These are phyloP conservation scores for Sinopyrophorus schimmeli DNA, from an alignment of 2,888 invertebrate species.

Conservation along the genomic window DNA sequence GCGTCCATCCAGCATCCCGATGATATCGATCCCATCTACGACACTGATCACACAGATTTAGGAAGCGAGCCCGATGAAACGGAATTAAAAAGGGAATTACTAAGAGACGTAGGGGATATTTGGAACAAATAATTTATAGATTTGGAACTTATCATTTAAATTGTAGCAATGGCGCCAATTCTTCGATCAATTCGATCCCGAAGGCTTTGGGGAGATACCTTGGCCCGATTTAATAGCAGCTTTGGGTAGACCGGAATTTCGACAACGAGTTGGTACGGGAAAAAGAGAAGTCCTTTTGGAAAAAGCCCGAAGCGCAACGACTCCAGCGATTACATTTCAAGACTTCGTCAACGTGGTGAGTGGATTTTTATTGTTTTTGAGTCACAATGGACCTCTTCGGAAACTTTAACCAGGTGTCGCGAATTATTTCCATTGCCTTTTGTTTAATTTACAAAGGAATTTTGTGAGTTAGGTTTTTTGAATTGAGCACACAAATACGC, in stretches of 20 bases:
- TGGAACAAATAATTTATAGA: neutral
- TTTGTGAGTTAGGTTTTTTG: too few relatives aligned
- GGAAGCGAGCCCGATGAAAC: constrained; percentile 80
- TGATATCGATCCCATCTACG: constrained; percentile 59
- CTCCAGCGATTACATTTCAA: constrained; percentile 86
- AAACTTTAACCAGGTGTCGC: too few relatives aligned
- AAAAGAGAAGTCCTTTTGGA: constrained; percentile 66
- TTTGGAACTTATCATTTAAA: neutral
- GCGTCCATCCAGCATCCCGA: constrained; percentile 60
- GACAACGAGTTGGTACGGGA: constrained; percentile 51
- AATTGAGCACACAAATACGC: too few relatives aligned
- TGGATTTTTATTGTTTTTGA: too few relatives aligned
- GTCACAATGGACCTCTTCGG: too few relatives aligned
- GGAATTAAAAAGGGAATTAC: constrained; percentile 73
- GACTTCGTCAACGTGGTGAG: constrained; percentile 95
- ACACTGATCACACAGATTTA: constrained; percentile 80
- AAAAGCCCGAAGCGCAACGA: constrained; percentile 70
- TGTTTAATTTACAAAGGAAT: too few relatives aligned
- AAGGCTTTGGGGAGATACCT: constrained; percentile 91
- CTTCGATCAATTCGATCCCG: constrained; percentile 88
- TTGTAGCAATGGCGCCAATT: constrained; percentile 87
- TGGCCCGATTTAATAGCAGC: constrained; percentile 82
- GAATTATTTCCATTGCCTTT: too few relatives aligned
- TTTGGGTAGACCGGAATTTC: constrained; percentile 56
- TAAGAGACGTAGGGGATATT: constrained; percentile 72